These are phyloP conservation scores for Drosophila mercatorum DNA, from an alignment of 2,888 invertebrate genomes.

Conservation along the genomic window DNA sequence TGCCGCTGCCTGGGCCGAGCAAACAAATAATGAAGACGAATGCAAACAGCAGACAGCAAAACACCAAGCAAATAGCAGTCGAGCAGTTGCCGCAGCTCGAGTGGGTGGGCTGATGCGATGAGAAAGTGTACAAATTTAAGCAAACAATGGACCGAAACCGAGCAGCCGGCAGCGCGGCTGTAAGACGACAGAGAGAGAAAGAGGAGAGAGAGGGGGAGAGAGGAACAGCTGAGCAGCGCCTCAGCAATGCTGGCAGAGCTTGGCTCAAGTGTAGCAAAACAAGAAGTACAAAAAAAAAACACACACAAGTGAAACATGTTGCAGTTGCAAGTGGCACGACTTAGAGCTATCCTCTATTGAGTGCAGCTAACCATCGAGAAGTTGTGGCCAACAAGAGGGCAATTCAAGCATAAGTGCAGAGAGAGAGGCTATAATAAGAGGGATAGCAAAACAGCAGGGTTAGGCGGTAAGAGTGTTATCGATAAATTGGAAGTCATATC, in stretches of 20 bases:
- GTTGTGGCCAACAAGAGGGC: neutral
- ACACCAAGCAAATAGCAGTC: conserved; percentile 75
- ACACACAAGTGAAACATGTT: conserved; percentile 11
- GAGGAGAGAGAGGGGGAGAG: neutral
- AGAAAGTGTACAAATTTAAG: conserved; percentile 75
- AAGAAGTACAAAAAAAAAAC: conserved; percentile 10
- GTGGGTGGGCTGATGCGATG: conserved; percentile 12
- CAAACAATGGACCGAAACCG: conserved; percentile 74
- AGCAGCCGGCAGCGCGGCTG: conserved; percentile 33
- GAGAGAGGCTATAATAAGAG: neutral
- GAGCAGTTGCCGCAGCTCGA: conserved; percentile 37
- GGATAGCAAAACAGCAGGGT: neutral
- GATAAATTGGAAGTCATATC: neutral
- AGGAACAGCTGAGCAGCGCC: conserved; percentile 24
- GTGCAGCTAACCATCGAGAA: neutral
- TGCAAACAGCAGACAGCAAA: conserved; percentile 80
- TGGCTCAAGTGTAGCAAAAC: conserved; percentile 23
- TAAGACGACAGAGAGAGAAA: neutral
- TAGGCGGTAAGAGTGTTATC: neutral
- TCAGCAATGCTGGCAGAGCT: conserved; percentile 18
- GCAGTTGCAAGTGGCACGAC: conserved; percentile 19
- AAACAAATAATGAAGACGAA: conserved; percentile 81
- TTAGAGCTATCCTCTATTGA: conserved; percentile 5
- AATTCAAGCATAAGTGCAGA: neutral
- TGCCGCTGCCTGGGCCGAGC: conserved; percentile 53